Evolutionary conservation across 2,113 vertebrate genomes (phyloP).

Genomic region (Patagioenas fasciata): DNA sequence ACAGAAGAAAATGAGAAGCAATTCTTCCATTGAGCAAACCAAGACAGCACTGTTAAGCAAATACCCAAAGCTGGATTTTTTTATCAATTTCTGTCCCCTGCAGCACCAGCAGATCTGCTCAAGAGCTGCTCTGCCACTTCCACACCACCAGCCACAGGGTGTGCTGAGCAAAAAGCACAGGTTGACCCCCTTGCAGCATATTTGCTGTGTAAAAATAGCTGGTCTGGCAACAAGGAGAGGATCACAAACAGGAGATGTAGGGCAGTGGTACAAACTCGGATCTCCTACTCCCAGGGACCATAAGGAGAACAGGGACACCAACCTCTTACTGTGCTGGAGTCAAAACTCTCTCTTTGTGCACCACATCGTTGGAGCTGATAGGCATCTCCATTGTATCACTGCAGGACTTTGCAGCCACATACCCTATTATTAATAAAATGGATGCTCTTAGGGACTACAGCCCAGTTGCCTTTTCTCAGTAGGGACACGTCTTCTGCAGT

Average conservation of each 20-base stretch:
- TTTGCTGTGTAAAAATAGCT: background rate
- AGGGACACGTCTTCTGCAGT: background rate
- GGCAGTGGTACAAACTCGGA: background rate
- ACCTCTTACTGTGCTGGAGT: background rate
- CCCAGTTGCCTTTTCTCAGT: background rate
- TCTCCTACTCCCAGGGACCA: background rate
- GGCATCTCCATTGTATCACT: accelerated
- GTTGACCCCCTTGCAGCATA: background rate
- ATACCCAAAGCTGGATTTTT: background rate
- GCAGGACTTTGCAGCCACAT: background rate
- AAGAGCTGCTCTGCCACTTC: background rate
- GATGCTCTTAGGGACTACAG: background rate
- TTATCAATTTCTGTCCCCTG: background rate
- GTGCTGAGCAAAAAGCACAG: background rate
- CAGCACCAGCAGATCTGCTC: background rate
- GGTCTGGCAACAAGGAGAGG: background rate
- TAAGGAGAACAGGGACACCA: background rate
- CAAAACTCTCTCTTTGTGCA: background rate
- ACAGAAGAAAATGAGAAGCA: background rate
- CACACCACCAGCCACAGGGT: background rate
- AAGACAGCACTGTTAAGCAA: background rate
- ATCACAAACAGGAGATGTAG: background rate
- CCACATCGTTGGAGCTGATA: accelerated
- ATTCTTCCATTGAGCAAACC: background rate
- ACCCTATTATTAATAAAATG: background rate